Percentiles rank a stretch among this genome's conserved stretches.
Evolutionary conservation across 2,797 vertebrate species (phyloP).

Genomic region (Helicolenus hilgendorfi): DNA sequence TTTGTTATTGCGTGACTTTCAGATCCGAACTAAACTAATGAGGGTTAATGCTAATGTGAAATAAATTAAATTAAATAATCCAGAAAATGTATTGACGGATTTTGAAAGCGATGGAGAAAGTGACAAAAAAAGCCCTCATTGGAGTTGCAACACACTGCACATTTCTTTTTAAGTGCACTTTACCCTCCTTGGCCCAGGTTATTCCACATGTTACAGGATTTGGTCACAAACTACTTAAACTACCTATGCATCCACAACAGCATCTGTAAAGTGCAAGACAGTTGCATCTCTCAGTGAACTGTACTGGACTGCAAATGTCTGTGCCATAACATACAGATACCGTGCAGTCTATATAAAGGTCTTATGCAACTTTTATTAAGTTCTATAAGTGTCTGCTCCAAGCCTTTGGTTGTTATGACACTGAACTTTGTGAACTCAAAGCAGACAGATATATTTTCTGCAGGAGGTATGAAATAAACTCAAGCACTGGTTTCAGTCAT

Average conservation of each 20-base stretch:
- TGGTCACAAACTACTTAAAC: not conserved
- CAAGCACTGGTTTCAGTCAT: constrained; percentile 17
- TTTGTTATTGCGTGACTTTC: too few species aligned
- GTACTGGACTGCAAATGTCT: not conserved
- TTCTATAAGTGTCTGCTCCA: not conserved
- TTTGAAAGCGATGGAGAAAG: not conserved
- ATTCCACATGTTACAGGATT: not conserved
- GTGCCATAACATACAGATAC: not conserved
- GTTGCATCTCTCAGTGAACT: not conserved
- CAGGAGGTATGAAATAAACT: not conserved
- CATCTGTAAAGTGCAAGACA: not conserved
- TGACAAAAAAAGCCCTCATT: not conserved
- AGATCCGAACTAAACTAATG: too few species aligned
- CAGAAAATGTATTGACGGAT: not conserved
- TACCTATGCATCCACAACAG: not conserved
- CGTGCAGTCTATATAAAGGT: not conserved
- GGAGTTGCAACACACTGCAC: not conserved
- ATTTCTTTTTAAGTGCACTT: constrained; percentile 1
- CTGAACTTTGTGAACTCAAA: constrained; percentile 17
- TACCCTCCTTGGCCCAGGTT: not conserved
- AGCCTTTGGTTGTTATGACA: not conserved
- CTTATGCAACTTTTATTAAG: constrained; percentile 5
- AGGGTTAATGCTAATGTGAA: not conserved
- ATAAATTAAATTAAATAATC: not conserved
- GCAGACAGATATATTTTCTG: constrained; percentile 1